phyloP scores from a whole-genome alignment of 2,888 invertebrate genomes.

The Tubiluchus corallicola region DNA sequence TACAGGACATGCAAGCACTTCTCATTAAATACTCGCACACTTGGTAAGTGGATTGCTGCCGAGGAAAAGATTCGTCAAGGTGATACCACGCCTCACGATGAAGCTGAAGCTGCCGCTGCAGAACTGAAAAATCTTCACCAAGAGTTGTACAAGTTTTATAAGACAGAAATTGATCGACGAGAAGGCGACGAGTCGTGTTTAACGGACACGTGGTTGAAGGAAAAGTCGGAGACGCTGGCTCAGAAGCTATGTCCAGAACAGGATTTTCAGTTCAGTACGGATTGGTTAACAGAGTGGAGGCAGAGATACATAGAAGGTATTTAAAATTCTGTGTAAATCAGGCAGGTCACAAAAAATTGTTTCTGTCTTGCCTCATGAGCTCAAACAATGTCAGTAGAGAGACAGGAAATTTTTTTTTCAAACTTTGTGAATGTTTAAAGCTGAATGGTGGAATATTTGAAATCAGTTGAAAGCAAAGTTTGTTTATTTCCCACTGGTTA shows the following conservation, averaged over 20 bases:
- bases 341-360: too few relatives aligned
- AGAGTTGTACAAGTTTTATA: background rate
- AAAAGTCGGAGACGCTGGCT: background rate
- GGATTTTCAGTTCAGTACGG: background rate
- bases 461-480: too few relatives aligned
- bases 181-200: background rate
- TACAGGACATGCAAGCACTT: background rate
- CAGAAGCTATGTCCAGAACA: background rate
- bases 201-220: background rate
- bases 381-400: too few relatives aligned
- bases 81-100: background rate
- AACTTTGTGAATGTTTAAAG: too few relatives aligned
- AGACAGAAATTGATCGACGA: background rate
- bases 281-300: background rate
- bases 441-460: too few relatives aligned
- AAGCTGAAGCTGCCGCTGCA: too few relatives aligned
- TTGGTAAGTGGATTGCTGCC: conserved; percentile 1
- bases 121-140: too few relatives aligned
- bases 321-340: too few relatives aligned
- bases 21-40: background rate
- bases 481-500: too few relatives aligned
- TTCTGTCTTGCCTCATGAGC: too few relatives aligned
- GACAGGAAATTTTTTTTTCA: too few relatives aligned
- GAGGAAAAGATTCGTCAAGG: background rate
- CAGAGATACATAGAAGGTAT: background rate